Evolutionary conservation across 2,888 invertebrate species (phyloP).

Genomic region (Melanostoma mellinum): DNA sequence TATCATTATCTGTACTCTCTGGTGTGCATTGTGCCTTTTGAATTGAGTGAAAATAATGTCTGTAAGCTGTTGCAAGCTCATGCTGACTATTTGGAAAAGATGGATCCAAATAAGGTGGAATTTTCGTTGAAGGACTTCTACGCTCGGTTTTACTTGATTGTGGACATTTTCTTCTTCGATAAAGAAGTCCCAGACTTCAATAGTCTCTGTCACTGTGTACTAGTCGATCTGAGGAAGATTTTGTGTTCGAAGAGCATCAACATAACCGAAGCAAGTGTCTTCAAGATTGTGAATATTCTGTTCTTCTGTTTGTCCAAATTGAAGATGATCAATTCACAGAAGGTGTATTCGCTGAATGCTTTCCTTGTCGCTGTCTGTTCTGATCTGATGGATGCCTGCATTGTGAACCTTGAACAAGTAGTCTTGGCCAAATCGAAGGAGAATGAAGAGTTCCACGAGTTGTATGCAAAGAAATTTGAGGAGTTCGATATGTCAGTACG

Average conservation of each 20-base stretch:
- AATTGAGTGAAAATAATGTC: conserved; percentile 94
- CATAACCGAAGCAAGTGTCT: conserved; percentile 86
- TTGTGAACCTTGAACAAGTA: conserved; percentile 82
- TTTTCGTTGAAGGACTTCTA: conserved; percentile 83
- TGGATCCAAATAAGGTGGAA: conserved; percentile 82
- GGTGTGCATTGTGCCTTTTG: conserved; percentile 90
- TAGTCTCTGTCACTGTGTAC: conserved; percentile 86
- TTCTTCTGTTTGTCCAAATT: conserved; percentile 91
- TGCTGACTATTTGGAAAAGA: conserved; percentile 84
- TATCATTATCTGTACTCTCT: conserved; percentile 95
- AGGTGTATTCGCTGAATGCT: conserved; percentile 91
- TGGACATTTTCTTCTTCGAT: conserved; percentile 83
- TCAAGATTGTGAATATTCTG: conserved; percentile 91
- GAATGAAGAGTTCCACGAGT: conserved; percentile 79
- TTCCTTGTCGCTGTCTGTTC: conserved; percentile 91
- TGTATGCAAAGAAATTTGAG: conserved; percentile 78
- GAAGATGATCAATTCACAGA: conserved; percentile 88
- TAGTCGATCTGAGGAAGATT: conserved; percentile 89
- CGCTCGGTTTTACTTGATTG: conserved; percentile 82
- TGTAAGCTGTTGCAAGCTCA: conserved; percentile 88
- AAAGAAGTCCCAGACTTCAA: conserved; percentile 86
- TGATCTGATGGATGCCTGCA: conserved; percentile 83
- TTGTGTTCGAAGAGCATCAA: conserved; percentile 86
- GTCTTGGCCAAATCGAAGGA: conserved; percentile 79
- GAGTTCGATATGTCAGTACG: conserved; percentile 80